Conservation (phyloP, 2,113 vertebrate species). For the Xiphophorus couchianus region DNA sequence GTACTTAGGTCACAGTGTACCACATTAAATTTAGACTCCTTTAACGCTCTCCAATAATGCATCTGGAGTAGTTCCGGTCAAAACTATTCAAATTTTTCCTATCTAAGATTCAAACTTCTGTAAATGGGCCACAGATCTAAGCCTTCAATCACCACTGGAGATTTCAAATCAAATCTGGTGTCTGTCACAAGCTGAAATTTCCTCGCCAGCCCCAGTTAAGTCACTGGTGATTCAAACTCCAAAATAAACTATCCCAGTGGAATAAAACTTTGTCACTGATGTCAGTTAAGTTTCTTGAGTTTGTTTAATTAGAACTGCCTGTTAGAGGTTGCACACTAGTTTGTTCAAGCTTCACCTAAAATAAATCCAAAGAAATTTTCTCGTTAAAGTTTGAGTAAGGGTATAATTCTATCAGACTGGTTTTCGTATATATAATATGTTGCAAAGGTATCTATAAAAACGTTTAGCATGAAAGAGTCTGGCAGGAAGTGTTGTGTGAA, state of each 20-base stretch:
- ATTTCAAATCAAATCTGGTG: constrained; percentile 79
- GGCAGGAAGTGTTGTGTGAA: too few species aligned
- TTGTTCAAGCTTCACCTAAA: neutral
- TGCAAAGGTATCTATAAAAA: too few species aligned
- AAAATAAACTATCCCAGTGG: constrained; percentile 78
- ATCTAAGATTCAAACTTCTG: constrained; percentile 80
- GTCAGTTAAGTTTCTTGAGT: constrained; percentile 69
- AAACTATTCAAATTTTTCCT: constrained; percentile 77
- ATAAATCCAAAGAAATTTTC: neutral
- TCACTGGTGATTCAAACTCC: constrained; percentile 79
- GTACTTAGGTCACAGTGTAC: constrained; percentile 74
- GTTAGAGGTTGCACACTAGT: neutral
- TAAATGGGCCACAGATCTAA: constrained; percentile 86
- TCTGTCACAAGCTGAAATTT: constrained; percentile 75
- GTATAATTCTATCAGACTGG: neutral
- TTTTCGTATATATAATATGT: neutral
- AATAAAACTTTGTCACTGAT: constrained; percentile 74
- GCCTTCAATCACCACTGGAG: constrained; percentile 77
- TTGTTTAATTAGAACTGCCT: constrained; percentile 61
- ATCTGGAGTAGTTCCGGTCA: constrained; percentile 80
- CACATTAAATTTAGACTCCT: constrained; percentile 83
- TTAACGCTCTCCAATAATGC: constrained; percentile 83
- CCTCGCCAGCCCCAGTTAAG: constrained; percentile 79
- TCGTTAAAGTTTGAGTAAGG: neutral
- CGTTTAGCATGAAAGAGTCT: too few species aligned